These are phyloP conservation scores for Uloborus diversus DNA, from an alignment of 1,140 invertebrate genomes.

Conservation along the genomic window DNA sequence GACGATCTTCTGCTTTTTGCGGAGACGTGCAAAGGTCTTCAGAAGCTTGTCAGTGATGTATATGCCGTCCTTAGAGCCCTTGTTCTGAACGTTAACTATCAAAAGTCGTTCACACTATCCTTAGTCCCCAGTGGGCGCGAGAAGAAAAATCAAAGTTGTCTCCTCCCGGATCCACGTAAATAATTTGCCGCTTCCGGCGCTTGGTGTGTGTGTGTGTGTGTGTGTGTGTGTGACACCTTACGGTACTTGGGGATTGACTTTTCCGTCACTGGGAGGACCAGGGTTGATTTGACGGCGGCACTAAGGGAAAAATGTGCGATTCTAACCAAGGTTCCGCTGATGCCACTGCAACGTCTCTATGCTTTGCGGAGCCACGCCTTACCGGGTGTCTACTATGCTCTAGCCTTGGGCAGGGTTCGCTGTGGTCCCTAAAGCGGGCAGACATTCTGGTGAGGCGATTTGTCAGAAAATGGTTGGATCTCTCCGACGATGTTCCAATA, in stretches of 20 bases:
- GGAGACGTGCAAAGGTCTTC: background rate
- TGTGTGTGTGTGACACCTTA: background rate
- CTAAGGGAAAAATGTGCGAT: background rate
- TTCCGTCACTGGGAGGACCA: background rate
- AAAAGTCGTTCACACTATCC: background rate
- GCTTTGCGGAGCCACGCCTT: background rate
- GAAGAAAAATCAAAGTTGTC: background rate
- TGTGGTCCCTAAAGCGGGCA: background rate
- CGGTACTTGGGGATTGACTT: background rate
- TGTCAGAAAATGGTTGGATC: background rate
- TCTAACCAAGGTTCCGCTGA: background rate
- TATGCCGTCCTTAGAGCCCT: background rate
- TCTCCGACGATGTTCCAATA: background rate
- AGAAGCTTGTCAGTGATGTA: background rate
- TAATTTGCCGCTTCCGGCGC: background rate
- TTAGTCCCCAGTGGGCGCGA: background rate
- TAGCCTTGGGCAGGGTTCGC: no score
- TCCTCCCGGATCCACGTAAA: background rate
- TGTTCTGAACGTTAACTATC: background rate
- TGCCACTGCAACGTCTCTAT: background rate
- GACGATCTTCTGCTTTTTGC: background rate
- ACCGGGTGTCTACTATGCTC: background rate
- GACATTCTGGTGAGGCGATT: background rate
- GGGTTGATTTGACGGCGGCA: background rate
- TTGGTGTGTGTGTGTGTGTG: background rate